Base-by-base conservation (phyloP, 2,113 vertebrate genomes). In the Atractosteus spatula region DNA sequence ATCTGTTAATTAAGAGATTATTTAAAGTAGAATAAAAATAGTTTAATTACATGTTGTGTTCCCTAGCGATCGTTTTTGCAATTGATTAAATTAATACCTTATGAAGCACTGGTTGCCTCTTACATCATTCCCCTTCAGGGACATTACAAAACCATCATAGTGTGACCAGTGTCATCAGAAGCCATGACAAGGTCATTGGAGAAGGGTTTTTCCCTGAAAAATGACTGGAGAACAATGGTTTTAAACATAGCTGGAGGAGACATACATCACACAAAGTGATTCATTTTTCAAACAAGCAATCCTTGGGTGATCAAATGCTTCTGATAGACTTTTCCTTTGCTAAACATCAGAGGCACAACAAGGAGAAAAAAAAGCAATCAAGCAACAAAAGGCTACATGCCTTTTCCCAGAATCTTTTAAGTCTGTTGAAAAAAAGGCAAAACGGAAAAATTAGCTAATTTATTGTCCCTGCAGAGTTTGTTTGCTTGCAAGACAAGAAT, bases 361-460 rank as follows among this genome's bases (percentile, higher is more conserved):
- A 45, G n/a, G 17, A 13, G 41, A 42, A 17, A 45, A 64, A 66
- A 66, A 17, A 73, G 41, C 29, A 42, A 43, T 68, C 42, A 41
- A 47, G 45, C 44, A 57, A 62, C 66, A 54, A 61, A 68, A 11
- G 66, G 17, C 17, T 44, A 13, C 66, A 6, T 63, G 44, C 59
- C 59, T 55, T 55, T 62, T 8, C 47, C 29, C 43, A 54, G 61
- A 41, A 59, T 55, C 41, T 45, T 74, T 54, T 55, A 17, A 29
- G 17, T 62, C 44, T 62, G 51, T 54, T 61, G 12, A 3, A 55
- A 13, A 16, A 14, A 29, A 29, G 56, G 7, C 54, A 62, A 55
- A 43, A 57, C 54, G 13, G 59, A 3, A 55, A 67, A 68, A 66
- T 42, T 6, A 62, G 55, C 72, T n/a, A 43, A 62, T 45, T 45